Evolutionary conservation across 1,140 invertebrate genomes (phyloP).

Genomic region (Vollenhovia emeryi): DNA sequence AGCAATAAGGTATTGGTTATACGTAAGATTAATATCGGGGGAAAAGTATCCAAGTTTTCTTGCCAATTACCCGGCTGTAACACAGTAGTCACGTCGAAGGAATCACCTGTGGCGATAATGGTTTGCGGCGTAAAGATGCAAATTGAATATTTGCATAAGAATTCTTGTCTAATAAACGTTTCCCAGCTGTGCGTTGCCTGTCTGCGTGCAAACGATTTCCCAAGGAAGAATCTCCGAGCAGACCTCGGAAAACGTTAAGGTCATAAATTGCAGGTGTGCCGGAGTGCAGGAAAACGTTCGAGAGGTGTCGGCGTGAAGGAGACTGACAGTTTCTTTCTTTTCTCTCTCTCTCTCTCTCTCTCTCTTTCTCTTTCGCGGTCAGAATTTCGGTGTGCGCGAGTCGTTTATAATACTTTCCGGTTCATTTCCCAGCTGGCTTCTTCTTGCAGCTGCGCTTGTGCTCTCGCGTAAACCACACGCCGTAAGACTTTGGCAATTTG

Average conservation of each 20-base stretch:
- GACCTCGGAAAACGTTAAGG: conserved; percentile 4
- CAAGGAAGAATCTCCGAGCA: conserved; percentile 11
- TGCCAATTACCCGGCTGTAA: neutral
- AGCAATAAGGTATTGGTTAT: neutral
- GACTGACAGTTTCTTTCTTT: neutral
- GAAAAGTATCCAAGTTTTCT: neutral
- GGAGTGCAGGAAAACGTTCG: neutral
- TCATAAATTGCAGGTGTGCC: conserved; percentile 23
- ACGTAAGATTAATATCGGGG: neutral
- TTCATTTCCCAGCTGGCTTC: neutral
- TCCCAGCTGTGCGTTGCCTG: neutral
- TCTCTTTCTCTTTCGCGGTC: conserved; percentile 3
- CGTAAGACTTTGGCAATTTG: neutral
- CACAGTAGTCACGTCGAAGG: neutral
- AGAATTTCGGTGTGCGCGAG: neutral
- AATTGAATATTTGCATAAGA: conserved; percentile 41
- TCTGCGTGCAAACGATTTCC: neutral
- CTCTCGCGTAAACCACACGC: conserved; percentile 28
- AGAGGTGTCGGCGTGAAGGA: neutral
- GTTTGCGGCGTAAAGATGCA: conserved; percentile 1
- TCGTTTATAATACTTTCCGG: conserved; percentile 14
- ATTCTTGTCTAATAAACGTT: conserved; percentile 2
- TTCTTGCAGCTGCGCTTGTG: conserved; percentile 1
- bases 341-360: no score
- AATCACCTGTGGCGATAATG: neutral